Conservation (phyloP, 2,797 vertebrate species). For the Arrhamphus sclerolepis region DNA sequence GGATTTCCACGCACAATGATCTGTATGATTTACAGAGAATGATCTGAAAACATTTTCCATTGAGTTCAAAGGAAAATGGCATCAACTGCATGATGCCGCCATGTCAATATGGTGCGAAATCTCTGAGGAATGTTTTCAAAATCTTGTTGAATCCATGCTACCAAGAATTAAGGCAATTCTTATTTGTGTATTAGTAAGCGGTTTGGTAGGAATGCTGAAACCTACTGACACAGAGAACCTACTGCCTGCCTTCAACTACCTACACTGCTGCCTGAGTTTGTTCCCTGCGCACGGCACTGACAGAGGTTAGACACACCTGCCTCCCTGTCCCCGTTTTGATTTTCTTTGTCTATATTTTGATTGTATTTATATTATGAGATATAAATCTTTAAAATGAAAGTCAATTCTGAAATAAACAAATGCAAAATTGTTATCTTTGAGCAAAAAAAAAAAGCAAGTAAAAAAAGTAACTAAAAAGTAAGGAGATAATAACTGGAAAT, state of each 20-base stretch:
- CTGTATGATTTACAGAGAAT: no score
- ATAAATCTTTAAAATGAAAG: not conserved
- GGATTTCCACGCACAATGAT: no score
- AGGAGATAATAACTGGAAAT: slow-evolving; percentile 2
- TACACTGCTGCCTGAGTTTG: slow-evolving; percentile 85
- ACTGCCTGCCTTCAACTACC: slow-evolving; percentile 89
- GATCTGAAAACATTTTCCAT: no score
- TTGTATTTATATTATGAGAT: not conserved
- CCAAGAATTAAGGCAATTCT: no score
- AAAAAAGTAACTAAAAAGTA: slow-evolving; percentile 2
- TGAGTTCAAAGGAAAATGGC: not conserved
- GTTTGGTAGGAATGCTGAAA: slow-evolving; percentile 85
- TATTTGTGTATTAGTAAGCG: slow-evolving; percentile 84
- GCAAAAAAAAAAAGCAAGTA: slow-evolving; percentile 6
- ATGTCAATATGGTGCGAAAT: slow-evolving; percentile 1
- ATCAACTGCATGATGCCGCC: slow-evolving; percentile 21
- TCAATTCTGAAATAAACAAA: not conserved
- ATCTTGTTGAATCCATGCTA: no score
- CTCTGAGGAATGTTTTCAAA: no score
- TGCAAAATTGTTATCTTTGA: slow-evolving; percentile 5
- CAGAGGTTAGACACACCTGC: slow-evolving; percentile 71
- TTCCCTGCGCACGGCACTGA: slow-evolving; percentile 70
- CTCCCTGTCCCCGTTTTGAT: no score
- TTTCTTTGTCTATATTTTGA: no score
- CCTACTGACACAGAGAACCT: slow-evolving; percentile 78